Percentiles rank a stretch among this genome's conserved stretches.
Conservation (phyloP, 2,113 vertebrate genomes). For the Hyaena hyaena region DNA sequence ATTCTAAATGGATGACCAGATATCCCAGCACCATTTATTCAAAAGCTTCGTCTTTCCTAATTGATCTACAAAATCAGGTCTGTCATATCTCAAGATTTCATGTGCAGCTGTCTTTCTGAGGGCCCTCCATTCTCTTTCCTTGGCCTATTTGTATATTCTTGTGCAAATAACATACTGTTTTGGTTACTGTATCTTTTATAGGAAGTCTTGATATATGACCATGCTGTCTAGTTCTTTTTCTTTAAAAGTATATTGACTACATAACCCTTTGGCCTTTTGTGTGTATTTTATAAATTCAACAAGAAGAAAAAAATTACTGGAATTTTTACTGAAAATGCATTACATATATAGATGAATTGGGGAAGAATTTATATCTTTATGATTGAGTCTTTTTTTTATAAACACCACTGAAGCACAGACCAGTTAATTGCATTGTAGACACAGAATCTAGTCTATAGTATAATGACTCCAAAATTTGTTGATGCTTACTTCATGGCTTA, state of each 20-base stretch:
- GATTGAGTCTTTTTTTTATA: background rate
- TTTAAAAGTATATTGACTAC: background rate
- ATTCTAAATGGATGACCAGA: background rate
- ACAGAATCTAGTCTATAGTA: background rate
- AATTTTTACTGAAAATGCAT: slow-evolving; percentile 1
- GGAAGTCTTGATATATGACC: background rate
- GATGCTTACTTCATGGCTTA: background rate
- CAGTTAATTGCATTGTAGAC: background rate
- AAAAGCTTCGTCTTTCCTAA: slow-evolving; percentile 7
- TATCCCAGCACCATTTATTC: background rate
- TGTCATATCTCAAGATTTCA: background rate
- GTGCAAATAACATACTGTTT: background rate
- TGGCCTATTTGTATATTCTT: background rate
- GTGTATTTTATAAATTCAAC: background rate
- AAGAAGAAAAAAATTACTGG: background rate
- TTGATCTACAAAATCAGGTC: background rate
- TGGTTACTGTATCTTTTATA: background rate
- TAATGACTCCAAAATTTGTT: background rate
- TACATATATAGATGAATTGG: slow-evolving; percentile 1
- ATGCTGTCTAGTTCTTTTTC: background rate
- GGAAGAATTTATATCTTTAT: background rate
- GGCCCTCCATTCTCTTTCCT: background rate
- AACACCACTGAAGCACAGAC: slow-evolving; percentile 14
- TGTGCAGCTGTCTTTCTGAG: background rate
- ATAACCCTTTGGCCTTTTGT: background rate